Evolutionary conservation across 1,140 invertebrate genomes (phyloP).

Genomic region (Triops longicaudatus): DNA sequence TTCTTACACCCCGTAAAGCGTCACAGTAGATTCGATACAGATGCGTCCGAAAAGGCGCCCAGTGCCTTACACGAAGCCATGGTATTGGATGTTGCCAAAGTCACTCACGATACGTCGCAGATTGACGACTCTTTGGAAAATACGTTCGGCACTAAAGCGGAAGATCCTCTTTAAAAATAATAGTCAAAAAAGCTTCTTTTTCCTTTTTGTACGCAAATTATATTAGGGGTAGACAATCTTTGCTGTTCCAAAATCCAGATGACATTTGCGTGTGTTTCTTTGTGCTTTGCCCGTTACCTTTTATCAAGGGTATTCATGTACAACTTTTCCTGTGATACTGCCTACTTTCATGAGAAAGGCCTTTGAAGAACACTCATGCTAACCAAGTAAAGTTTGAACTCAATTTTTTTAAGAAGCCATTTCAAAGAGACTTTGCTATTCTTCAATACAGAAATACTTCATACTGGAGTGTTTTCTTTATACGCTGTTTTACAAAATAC

Average conservation of each 20-base stretch:
- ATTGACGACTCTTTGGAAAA: not conserved
- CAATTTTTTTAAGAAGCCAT: no score
- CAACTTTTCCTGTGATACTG: not conserved
- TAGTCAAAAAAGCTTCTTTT: no score
- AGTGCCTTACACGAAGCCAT: not conserved
- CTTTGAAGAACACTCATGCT: no score
- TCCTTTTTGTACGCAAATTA: no score
- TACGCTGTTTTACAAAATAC: no score
- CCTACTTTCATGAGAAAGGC: not conserved
- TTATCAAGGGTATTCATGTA: not conserved
- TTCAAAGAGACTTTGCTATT: no score
- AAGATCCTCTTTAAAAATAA: no score
- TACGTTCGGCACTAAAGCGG: no score
- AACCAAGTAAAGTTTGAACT: no score
- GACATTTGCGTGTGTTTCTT: not conserved
- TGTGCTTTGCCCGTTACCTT: not conserved
- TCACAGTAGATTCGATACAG: not conserved
- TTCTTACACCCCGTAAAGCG: conserved; percentile 20
- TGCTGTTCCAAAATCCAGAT: not conserved
- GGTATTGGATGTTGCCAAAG: not conserved
- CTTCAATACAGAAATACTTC: no score
- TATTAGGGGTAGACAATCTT: not conserved
- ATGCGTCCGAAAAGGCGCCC: not conserved
- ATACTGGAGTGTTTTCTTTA: no score
- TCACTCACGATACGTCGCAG: not conserved